phyloP scores from a whole-genome alignment of 2,888 invertebrate species.

The Aleiodes testaceus region DNA sequence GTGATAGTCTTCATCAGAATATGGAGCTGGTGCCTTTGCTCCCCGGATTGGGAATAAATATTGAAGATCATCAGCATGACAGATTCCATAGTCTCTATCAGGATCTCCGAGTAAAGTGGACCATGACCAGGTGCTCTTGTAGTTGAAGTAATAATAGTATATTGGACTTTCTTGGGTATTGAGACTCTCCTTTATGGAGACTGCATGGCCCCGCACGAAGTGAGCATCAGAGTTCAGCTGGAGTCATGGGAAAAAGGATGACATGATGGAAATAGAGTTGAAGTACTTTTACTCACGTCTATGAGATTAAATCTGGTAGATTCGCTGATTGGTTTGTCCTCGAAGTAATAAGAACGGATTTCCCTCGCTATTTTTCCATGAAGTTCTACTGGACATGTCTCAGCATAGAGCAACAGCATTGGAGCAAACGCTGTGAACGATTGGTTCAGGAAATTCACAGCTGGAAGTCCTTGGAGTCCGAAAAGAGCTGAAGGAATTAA shows the following conservation, averaged over 20 bases:
- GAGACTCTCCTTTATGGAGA: conserved; percentile 76
- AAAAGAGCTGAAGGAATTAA: conserved; percentile 57
- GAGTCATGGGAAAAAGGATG: conserved; percentile 46
- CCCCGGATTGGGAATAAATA: conserved; percentile 84
- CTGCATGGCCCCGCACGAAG: conserved; percentile 79
- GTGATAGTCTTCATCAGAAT: conserved; percentile 76
- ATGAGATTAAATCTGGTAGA: conserved; percentile 75
- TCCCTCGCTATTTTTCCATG: conserved; percentile 73
- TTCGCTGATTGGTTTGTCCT: conserved; percentile 71
- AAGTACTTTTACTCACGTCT: conserved; percentile 73
- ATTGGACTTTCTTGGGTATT: conserved; percentile 74
- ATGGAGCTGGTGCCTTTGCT: conserved; percentile 67
- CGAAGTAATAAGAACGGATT: conserved; percentile 77
- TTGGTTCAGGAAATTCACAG: conserved; percentile 75
- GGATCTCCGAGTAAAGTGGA: conserved; percentile 82
- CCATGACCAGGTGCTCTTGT: conserved; percentile 81
- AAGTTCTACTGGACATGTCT: conserved; percentile 72
- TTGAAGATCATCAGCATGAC: conserved; percentile 88
- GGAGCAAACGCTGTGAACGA: conserved; percentile 77
- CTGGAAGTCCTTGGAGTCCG: conserved; percentile 70
- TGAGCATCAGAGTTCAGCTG: conserved; percentile 84
- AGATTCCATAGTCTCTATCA: conserved; percentile 81
- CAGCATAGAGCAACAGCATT: conserved; percentile 78
- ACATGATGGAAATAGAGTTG: background rate
- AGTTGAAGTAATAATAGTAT: conserved; percentile 81